Evolutionary conservation across 2,113 vertebrate genomes (phyloP), one percentile per base, ranked within the genome.

Genomic region (Morone saxatilis): DNA sequence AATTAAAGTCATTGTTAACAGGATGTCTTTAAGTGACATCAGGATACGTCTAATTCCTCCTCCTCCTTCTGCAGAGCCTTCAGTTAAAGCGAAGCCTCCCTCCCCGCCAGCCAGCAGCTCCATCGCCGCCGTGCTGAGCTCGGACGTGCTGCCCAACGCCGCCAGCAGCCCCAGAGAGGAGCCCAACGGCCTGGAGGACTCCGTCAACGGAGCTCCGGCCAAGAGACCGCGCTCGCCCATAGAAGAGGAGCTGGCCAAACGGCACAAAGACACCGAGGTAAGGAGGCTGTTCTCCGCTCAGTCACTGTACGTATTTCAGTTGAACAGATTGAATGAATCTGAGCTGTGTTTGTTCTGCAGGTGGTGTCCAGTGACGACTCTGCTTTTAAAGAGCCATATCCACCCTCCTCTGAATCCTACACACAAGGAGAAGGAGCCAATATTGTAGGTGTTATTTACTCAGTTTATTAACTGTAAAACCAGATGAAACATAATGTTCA

Each of bases 161-260:
- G 76, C 93, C 79, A 95, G 87, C 82, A 91, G 94, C 94, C 88
- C 94, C 50, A 92, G 92, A 89, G 95, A 95, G 78, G 95, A 95
- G 5, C 76, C 95, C 70, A 96, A 96, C 38, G 96, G 93, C 20
- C 70, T 91, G 9, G 92, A 94, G 82, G 87, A 86, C 51, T 75
- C 90, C n/a, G 40, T 79, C 85, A 91, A 76, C 9, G 71, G 87
- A 87, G 93, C 92, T 87, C 74, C 83, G 11, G 88, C 91, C 57
- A 97, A 98, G 86, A 95, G 95, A 76, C 94, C 94, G 41, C 95
- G 89, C 71, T 97, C 96, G 0, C 96, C 96, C 47, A 77, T 94
- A 10, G 45, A 92, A 0, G 96, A 96, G 86, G 96, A 96, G 19
- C 81, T 85, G 60, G 88, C 94, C 17, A 97, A 96, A 92, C 96